Evolutionary conservation across 2,797 vertebrate species (phyloP), one percentile per base, ranked within the genome.

Genomic region (Esox lucius): DNA sequence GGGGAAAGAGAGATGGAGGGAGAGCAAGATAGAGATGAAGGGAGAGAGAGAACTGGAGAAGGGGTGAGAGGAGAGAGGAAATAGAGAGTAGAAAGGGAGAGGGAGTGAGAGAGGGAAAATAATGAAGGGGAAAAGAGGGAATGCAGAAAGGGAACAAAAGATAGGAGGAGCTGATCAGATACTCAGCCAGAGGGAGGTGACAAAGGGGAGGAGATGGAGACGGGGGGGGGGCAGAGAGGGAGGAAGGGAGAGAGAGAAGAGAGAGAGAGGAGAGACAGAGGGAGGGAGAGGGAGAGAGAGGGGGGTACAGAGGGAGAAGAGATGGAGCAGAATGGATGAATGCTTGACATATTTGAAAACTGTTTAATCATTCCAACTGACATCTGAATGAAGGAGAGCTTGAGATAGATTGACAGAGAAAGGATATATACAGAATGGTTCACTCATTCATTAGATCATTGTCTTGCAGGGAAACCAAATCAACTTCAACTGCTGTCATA

Each of bases 271-370:
- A 26, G 53, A 77, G 74, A 67, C n/a, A 75, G 66, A 65, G 33
- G 74, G 78, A 2, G 28, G 5, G 46, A 71, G 70, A n/a, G 51
- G 53, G 46, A 28, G 80, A 31, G 48, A 66, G 22, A 8, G 4
- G 4, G 19, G 24, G 53, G 76, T 73, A 67, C 19, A 77, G 66
- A 65, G 35, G 33, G 22, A 2, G 35, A 48, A 72, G 56, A 48
- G 56, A 28, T 11, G 19, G 70, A 70, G 33, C 31, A 24, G 33
- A 31, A 39, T 16, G 33, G 1, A 67, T 75, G 81, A 79, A 79
- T 66, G 81, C 42, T 13, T 46, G 82, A 83, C 83, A 82, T 75
- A 67, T 56, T 78, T 33, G 75, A 84, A 83, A 46, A 74, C 78
- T 71, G 70, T 71, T 84, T 59, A 87, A 85, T 46, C 12, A 39